A percentile compares a stretch with the other conserved stretches of the same genome.
These are phyloP conservation scores for Leptinotarsa texana DNA, from an alignment of 1,140 invertebrate species.

Conservation along the genomic window DNA sequence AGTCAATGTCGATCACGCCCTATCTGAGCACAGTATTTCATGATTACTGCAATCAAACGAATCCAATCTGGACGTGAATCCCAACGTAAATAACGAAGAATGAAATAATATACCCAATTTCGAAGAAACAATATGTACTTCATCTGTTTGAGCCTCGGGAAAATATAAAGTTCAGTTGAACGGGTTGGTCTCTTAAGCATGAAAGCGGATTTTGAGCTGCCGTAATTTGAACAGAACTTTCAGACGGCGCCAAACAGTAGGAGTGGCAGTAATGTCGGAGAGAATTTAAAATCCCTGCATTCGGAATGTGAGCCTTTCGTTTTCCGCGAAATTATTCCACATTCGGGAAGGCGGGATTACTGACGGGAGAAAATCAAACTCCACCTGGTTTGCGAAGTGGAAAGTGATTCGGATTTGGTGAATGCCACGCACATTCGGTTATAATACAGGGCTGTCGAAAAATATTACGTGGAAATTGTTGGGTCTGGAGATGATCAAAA, in stretches of 20 bases:
- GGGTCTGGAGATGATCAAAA: no score
- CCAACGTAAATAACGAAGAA: background rate
- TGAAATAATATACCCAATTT: background rate
- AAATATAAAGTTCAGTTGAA: constrained; percentile 24
- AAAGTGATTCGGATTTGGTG: no score
- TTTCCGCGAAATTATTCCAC: background rate
- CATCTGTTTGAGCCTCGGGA: constrained; percentile 9
- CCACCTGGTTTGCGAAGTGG: background rate
- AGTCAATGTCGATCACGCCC: no score
- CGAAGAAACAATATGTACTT: constrained; percentile 9
- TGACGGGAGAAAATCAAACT: background rate
- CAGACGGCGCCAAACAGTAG: constrained; percentile 5
- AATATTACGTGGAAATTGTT: no score
- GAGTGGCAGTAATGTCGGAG: background rate
- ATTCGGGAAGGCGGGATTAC: background rate
- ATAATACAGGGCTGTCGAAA: no score
- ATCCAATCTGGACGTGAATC: no score
- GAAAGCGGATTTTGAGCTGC: constrained; percentile 20
- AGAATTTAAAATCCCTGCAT: constrained; percentile 13
- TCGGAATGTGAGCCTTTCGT: background rate
- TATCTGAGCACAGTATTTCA: background rate
- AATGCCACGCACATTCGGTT: no score
- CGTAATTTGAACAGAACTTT: constrained; percentile 25
- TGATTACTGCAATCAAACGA: background rate
- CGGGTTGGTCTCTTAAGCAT: constrained; percentile 10